Conservation (phyloP, 2,113 vertebrate genomes). For the Oxyruncus cristatus region DNA sequence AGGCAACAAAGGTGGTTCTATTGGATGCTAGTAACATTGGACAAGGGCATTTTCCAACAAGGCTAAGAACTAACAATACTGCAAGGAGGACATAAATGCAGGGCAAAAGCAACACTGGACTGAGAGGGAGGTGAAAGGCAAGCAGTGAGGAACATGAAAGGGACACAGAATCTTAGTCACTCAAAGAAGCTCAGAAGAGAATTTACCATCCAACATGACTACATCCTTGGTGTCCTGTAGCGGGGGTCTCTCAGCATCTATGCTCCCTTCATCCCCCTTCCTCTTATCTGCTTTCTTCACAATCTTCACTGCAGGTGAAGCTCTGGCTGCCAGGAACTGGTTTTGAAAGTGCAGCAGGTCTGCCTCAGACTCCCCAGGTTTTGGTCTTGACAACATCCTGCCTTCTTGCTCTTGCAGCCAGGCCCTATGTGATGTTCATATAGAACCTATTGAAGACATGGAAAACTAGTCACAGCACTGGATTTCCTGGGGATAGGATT, state of each 20-base stretch:
- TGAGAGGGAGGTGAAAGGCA: neutral
- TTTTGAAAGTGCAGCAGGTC: constrained; percentile 90
- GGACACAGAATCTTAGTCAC: neutral
- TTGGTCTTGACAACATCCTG: constrained; percentile 88
- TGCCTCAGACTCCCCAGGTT: constrained; percentile 88
- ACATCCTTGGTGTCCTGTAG: constrained; percentile 77
- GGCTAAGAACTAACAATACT: neutral
- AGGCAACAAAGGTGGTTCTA: neutral
- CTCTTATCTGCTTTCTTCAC: constrained; percentile 87
- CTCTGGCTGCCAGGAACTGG: constrained; percentile 82
- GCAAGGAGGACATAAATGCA: neutral
- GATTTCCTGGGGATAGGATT: neutral
- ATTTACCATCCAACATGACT: constrained; percentile 85
- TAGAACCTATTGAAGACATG: neutral
- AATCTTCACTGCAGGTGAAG: constrained; percentile 79
- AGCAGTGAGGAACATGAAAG: neutral
- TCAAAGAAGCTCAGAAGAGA: neutral
- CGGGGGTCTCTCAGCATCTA: neutral
- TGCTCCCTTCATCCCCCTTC: constrained; percentile 59
- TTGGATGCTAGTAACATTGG: neutral
- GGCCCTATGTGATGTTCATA: neutral
- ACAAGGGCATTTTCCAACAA: neutral
- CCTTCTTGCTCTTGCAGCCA: neutral
- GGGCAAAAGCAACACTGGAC: neutral
- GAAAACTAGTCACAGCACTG: neutral